A percentile compares a stretch with the other conserved stretches of the same genome.
These are phyloP conservation scores for Priocnemis perturbator DNA, from an alignment of 2,888 invertebrate genomes.

Conservation along the genomic window DNA sequence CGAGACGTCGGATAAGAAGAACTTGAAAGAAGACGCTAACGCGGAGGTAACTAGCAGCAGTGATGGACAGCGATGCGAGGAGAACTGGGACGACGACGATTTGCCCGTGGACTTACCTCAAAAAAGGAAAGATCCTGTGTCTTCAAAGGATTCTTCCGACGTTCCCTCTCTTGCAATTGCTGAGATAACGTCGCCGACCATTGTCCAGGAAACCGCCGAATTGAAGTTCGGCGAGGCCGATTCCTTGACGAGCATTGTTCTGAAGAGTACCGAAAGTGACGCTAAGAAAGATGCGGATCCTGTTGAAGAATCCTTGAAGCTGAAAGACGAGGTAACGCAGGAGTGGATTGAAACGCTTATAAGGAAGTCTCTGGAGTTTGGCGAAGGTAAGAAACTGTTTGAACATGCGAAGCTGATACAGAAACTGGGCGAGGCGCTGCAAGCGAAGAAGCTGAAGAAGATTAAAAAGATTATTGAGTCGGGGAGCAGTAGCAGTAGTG, in stretches of 20 bases:
- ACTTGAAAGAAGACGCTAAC: conserved; percentile 44
- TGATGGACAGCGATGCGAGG: conserved; percentile 35
- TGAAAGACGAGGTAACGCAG: conserved; percentile 61
- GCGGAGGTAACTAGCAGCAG: conserved; percentile 61
- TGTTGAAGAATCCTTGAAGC: conserved; percentile 33
- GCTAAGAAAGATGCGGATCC: conserved; percentile 21
- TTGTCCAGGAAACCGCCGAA: not conserved
- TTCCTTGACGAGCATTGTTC: conserved; percentile 13
- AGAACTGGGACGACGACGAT: conserved; percentile 29
- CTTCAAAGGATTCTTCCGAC: too few species aligned
- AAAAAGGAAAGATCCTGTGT: conserved; percentile 13
- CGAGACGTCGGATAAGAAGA: conserved; percentile 5
- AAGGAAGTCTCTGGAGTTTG: conserved; percentile 62
- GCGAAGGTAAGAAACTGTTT: conserved; percentile 64
- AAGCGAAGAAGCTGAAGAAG: conserved; percentile 76
- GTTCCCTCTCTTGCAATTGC: not conserved
- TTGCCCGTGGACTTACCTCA: not conserved
- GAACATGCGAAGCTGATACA: conserved; percentile 77
- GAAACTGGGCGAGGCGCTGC: conserved; percentile 68
- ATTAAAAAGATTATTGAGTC: conserved; percentile 79
- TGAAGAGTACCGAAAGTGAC: not conserved
- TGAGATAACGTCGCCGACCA: not conserved
- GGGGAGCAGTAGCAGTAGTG: conserved; percentile 74
- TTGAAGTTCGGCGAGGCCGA: conserved; percentile 24
- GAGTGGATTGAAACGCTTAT: conserved; percentile 66